A percentile compares a stretch with the other conserved stretches of the same genome.
phyloP scores from a whole-genome alignment of 2,888 invertebrate species.

The Leucophenga montana region DNA sequence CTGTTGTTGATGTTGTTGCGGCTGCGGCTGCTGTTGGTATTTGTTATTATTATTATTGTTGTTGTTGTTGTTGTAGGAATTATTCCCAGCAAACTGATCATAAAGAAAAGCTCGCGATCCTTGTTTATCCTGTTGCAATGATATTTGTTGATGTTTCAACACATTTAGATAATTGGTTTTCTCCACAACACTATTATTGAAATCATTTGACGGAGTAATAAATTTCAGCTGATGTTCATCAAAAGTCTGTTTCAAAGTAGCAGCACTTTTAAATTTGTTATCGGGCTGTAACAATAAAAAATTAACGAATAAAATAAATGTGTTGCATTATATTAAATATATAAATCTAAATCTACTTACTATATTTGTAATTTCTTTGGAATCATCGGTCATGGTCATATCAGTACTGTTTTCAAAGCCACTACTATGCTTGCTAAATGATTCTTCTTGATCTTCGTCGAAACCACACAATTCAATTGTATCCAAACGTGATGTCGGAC shows the following conservation, averaged over 20 bases:
- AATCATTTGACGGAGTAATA: not conserved
- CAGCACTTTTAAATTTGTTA: constrained; percentile 7
- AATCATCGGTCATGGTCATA: constrained; percentile 39
- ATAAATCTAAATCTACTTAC: constrained; percentile 39
- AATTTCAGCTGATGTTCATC: not conserved
- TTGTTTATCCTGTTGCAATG: constrained; percentile 45
- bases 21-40: constrained; percentile 11
- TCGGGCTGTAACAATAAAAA: not conserved
- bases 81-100: constrained; percentile 49
- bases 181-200: not conserved
- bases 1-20: constrained; percentile 3
- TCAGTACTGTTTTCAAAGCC: constrained; percentile 24
- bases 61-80: constrained; percentile 30
- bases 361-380: constrained; percentile 45
- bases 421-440: constrained; percentile 36
- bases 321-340: too few species aligned
- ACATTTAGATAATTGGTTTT: constrained; percentile 34
- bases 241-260: too few species aligned
- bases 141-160: not conserved
- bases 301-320: not conserved
- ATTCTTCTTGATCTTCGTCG: constrained; percentile 66
- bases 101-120: constrained; percentile 45
- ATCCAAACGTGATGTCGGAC: constrained; percentile 70
- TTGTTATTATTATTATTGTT: constrained; percentile 33
- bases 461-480: constrained; percentile 71